phyloP scores from a whole-genome alignment of 2,888 invertebrate genomes.

The Drosophila ustulata region DNA sequence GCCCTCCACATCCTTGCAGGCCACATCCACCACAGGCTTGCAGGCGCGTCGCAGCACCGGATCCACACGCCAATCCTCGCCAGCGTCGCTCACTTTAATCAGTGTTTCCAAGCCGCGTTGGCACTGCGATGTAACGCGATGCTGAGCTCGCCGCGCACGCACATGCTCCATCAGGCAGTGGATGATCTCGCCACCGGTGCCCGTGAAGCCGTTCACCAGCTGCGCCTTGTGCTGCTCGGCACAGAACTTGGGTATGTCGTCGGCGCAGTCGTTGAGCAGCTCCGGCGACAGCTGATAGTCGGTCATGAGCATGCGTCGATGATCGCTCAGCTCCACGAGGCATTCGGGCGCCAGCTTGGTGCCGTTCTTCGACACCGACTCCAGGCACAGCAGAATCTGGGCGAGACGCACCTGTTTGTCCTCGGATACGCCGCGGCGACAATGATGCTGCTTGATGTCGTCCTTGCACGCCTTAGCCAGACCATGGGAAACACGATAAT shows the following conservation, averaged over 20 bases:
- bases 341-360: conserved; percentile 92
- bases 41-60: conserved; percentile 95
- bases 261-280: conserved; percentile 93
- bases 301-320: conserved; percentile 95
- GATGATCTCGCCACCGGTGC: conserved; percentile 92
- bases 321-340: conserved; percentile 94
- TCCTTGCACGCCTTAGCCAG: conserved; percentile 95
- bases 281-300: conserved; percentile 98
- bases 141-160: conserved; percentile 87
- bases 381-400: conserved; percentile 96
- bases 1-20: conserved; percentile 90
- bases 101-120: conserved; percentile 92
- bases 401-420: conserved; percentile 94
- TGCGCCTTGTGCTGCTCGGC: conserved; percentile 87
- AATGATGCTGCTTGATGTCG: conserved; percentile 94
- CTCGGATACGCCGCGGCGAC: conserved; percentile 92
- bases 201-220: conserved; percentile 63
- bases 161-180: conserved; percentile 98
- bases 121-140: conserved; percentile 89
- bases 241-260: conserved; percentile 93
- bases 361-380: conserved; percentile 90
- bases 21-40: conserved; percentile 92
- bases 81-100: conserved; percentile 95
- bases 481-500: conserved; percentile 95
- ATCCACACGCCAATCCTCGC: conserved; percentile 98